phyloP scores from a whole-genome alignment of 1,140 invertebrate species.

The Drosophila burlai region DNA sequence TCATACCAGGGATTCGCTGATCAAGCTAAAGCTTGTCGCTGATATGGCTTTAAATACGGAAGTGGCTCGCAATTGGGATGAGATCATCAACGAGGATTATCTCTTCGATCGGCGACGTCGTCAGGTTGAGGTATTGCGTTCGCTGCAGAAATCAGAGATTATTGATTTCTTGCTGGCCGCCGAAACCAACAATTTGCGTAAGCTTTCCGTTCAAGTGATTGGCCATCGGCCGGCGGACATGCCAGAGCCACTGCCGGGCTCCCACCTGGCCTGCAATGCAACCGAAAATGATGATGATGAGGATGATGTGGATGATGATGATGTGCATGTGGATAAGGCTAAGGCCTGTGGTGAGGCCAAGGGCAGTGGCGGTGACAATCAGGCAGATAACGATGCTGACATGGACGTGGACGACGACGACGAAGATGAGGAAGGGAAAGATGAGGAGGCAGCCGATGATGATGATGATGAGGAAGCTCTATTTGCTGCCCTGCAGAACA shows the following conservation, averaged over 20 bases:
- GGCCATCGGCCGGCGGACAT: constrained; percentile 45
- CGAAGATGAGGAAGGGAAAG: neutral
- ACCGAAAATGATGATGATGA: neutral
- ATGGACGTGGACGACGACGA: neutral
- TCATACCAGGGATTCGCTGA: constrained; percentile 88
- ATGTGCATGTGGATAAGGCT: neutral
- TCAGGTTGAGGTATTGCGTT: constrained; percentile 86
- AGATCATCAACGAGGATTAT: constrained; percentile 89
- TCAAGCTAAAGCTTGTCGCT: constrained; percentile 90
- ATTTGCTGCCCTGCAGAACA: constrained; percentile 65
- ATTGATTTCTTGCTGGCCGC: constrained; percentile 88
- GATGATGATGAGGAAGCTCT: constrained; percentile 51
- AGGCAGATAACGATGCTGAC: neutral
- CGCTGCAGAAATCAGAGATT: constrained; percentile 86
- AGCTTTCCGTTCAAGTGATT: constrained; percentile 89
- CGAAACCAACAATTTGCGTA: constrained; percentile 87
- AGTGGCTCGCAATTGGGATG: constrained; percentile 90
- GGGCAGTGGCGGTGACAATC: neutral
- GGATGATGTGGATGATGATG: neutral
- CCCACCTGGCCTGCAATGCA: neutral
- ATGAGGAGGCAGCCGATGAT: neutral
- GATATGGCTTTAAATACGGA: constrained; percentile 92
- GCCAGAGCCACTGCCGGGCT: constrained; percentile 4
- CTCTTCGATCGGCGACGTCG: constrained; percentile 88
- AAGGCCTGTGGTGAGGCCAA: neutral